These are phyloP conservation scores for Aegotheles bennettii DNA, from an alignment of 2,113 vertebrate species.

Conservation along the genomic window DNA sequence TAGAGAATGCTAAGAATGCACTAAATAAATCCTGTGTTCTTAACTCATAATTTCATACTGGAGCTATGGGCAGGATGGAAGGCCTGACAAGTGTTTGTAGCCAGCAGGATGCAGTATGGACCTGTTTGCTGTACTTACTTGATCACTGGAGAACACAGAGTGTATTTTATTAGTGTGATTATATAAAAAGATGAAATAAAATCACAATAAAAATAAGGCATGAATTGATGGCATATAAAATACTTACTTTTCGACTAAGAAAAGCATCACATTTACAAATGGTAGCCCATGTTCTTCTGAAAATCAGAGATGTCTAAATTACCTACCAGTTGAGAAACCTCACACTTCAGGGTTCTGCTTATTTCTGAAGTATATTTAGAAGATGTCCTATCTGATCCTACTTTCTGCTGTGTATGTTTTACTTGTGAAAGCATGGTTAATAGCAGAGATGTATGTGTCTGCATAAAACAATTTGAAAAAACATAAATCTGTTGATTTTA, in stretches of 20 bases:
- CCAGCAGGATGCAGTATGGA: not conserved
- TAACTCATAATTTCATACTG: constrained; percentile 43
- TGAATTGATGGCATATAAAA: not conserved
- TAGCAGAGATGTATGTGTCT: not conserved
- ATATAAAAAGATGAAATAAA: not conserved
- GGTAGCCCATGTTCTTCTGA: not conserved
- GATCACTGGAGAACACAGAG: not conserved
- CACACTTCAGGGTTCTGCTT: not conserved
- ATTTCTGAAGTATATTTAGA: not conserved
- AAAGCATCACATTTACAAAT: not conserved
- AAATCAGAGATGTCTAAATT: not conserved
- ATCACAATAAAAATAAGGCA: not conserved
- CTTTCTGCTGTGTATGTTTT: not conserved
- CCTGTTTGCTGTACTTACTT: not conserved
- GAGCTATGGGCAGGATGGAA: constrained; percentile 3
- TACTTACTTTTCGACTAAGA: not conserved
- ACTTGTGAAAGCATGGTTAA: not conserved
- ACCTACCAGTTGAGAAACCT: not conserved
- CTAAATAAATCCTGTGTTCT: constrained; percentile 49
- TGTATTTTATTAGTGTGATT: not conserved
- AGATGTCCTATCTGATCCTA: not conserved
- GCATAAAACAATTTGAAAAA: not conserved
- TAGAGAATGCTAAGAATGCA: constrained; percentile 45
- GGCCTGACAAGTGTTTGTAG: not conserved
- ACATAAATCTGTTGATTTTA: not conserved